These are phyloP conservation scores for Gymnogyps californianus DNA, from an alignment of 2,113 vertebrate genomes.

Conservation along the genomic window DNA sequence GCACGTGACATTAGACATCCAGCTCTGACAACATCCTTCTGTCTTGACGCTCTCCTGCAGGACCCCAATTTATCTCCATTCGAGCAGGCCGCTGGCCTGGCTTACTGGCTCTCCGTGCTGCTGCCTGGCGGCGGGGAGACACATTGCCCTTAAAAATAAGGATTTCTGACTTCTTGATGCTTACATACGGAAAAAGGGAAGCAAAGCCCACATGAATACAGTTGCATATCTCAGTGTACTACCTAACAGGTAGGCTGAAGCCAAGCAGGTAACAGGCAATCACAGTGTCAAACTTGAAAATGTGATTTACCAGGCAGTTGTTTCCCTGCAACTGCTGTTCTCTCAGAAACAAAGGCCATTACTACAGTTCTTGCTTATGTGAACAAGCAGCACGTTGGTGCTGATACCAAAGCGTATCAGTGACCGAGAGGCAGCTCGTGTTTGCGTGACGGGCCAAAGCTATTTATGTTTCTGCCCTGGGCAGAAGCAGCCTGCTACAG, in stretches of 20 bases:
- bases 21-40: neutral
- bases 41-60: neutral
- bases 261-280: neutral
- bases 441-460: accelerated
- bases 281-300: neutral
- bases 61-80: neutral
- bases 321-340: neutral
- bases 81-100: neutral
- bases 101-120: neutral
- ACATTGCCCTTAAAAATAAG: neutral
- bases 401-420: neutral
- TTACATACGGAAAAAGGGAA: neutral
- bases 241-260: neutral
- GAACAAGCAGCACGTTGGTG: neutral
- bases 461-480: neutral
- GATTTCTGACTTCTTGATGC: neutral
- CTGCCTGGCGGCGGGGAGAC: neutral
- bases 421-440: neutral
- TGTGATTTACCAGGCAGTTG: neutral
- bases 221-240: accelerated
- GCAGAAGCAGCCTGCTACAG: neutral
- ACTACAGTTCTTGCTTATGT: neutral
- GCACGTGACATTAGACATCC: neutral
- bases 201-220: neutral
- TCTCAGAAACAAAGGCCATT: neutral